Percentiles rank a stretch among this genome's conserved stretches.
phyloP scores from a whole-genome alignment of 2,113 vertebrate species.

The Puntigrus tetrazona region DNA sequence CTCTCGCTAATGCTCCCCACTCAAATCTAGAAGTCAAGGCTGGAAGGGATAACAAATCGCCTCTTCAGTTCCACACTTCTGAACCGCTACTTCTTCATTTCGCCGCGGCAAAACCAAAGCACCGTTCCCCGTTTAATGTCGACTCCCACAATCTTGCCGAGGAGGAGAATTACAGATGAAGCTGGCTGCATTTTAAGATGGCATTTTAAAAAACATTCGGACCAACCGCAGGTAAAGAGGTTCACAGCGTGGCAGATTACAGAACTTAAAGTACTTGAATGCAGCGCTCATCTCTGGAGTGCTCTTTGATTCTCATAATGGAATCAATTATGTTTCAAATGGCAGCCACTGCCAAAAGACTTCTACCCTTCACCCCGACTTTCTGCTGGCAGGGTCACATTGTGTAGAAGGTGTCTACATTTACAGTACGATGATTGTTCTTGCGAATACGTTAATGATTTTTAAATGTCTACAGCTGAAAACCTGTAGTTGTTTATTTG shows the following conservation, averaged over 20 bases:
- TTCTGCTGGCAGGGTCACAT: background rate
- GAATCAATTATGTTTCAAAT: conserved; percentile 71
- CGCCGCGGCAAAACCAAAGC: conserved; percentile 14
- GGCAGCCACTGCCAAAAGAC: conserved; percentile 4
- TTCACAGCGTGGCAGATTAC: conserved; percentile 72
- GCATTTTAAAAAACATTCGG: conserved; percentile 72
- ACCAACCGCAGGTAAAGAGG: conserved; percentile 62
- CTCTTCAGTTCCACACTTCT: conserved; percentile 50
- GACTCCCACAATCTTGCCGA: conserved; percentile 52
- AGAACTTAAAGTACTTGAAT: conserved; percentile 70
- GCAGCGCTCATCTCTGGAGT: conserved; percentile 74
- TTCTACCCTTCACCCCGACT: background rate
- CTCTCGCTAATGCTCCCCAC: conserved; percentile 42
- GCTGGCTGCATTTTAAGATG: conserved; percentile 72
- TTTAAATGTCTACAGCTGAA: background rate
- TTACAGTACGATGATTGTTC: background rate
- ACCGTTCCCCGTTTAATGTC: conserved; percentile 38
- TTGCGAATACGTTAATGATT: background rate
- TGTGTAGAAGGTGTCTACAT: background rate
- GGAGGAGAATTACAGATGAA: conserved; percentile 60
- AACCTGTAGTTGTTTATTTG: background rate
- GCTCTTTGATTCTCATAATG: conserved; percentile 72
- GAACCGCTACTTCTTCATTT: conserved; percentile 26
- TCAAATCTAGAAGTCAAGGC: conserved; percentile 53
- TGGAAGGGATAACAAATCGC: conserved; percentile 66